Evolutionary conservation across 2,888 invertebrate genomes (phyloP).

Genomic region (Acrobeloides nanus): DNA sequence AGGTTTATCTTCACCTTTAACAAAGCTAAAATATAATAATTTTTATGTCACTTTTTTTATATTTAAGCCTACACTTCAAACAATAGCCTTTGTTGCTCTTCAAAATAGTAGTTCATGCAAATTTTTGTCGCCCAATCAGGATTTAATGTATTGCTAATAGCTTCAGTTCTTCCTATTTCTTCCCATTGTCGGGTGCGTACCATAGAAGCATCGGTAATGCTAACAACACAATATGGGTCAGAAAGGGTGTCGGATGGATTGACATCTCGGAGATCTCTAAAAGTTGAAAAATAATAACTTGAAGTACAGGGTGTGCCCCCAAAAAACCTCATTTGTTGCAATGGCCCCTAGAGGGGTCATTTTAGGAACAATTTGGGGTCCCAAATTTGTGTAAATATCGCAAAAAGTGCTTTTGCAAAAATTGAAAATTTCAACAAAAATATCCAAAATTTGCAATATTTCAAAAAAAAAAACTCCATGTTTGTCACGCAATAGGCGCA

Average conservation of each 20-base stretch:
- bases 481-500: too few relatives aligned
- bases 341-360: too few relatives aligned
- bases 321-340: too few relatives aligned
- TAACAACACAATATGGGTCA: conserved; percentile 37
- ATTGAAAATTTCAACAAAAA: too few relatives aligned
- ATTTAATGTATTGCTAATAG: conserved; percentile 57
- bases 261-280: conserved; percentile 33
- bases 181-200: conserved; percentile 26
- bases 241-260: conserved; percentile 36
- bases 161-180: conserved; percentile 51
- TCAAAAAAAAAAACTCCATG: too few relatives aligned
- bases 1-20: conserved; percentile 17
- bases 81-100: conserved; percentile 60
- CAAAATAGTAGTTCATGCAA: conserved; percentile 61
- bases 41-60: conserved; percentile 16
- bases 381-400: too few relatives aligned
- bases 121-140: conserved; percentile 61
- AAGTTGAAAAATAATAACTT: conserved; percentile 12
- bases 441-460: too few relatives aligned
- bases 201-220: conserved; percentile 22
- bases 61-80: conserved; percentile 56
- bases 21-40: conserved; percentile 11
- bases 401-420: too few relatives aligned
- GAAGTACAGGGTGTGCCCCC: too few relatives aligned
- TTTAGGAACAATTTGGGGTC: too few relatives aligned